Base-by-base conservation (phyloP, 37 sponge, comb jelly and placozoan genomes). In the Theonella swinhoei region DNA sequence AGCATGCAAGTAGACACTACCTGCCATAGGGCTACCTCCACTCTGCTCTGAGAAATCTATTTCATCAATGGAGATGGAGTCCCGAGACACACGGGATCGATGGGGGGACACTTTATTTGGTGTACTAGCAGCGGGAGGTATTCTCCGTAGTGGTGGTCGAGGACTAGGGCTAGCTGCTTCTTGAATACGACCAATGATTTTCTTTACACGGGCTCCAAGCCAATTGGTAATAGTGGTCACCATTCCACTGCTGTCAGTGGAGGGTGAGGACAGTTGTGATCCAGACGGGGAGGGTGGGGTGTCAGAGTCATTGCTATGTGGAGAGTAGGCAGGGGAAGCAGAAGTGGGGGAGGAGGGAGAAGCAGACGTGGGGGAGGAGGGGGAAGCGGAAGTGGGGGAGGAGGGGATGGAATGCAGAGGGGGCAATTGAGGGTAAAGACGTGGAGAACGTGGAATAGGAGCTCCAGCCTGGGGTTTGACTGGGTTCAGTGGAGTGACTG, bases 201-300 rank as follows among this genome's bases (percentile, higher is more conserved):
- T 70, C 69, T 70, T 77, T 23, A 85, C 69, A 3, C 86, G 68
- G 3, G 58, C 68, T 38, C 86, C 78, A 8, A 85, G 67, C 9
- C 19, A 78, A 30, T 47, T 33, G 29, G 78, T 82, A 26, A 82
- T 25, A 29, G 32, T 1, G 25, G 54, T 32, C 2, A 82, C 73
- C 3, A 82, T 20, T 23, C 82, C 82, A 8, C 82, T 70, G 64
- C 42, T 36, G 41, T n/a, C 78, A 36, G 66, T 32, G 39, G 66
- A 36, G 9, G 58, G 58, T 17, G 75, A 29, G 29, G 71, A 30
- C 22, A 3, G 71, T 4, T 23, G 71, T 30, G 71, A 47, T 20
- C 11, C 7, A 14, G 32, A 35, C 22, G 22, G 24, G 75, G 58
- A 74, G 75, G 32, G 28, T 40, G 75, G 4, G 47, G 47, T 29